Evolutionary conservation across 1,140 invertebrate genomes (phyloP), one percentile per base, ranked within the genome.

Genomic region (Heliconius melpomene): DNA sequence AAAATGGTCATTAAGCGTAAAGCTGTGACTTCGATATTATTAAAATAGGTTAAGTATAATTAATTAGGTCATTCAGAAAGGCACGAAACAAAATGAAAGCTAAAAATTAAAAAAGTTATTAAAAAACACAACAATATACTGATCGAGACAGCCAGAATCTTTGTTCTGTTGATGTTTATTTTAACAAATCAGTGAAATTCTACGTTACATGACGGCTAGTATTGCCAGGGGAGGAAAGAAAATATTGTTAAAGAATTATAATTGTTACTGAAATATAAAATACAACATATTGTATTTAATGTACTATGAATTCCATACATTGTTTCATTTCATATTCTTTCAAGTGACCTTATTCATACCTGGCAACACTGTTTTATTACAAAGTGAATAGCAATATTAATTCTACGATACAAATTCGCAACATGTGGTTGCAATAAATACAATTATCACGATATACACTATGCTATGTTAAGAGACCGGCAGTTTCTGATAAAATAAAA

Each of bases 341-440:
- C 23, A 1, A 26, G 3, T 29, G 26, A 66, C n/a, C 2, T 1
- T 23, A 9, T 60, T 20, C 18, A 52, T 52, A 20, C 23, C 60
- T 66, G 60, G 60, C 60, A 66, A 29, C 60, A 66, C 23, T 66
- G n/a, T 60, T 60, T 60, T 23, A 60, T 60, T 74, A 46, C 23
- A 79, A 32, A 74, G 72, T 74, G 71, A 81, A 78, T 71, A 80
- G 78, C 82, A 79, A 78, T 52, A 79, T 79, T 78, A 71, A 26
- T 71, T 50, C 66, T 75, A 60, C 73, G n/a, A 74, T 75, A 72
- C 40, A 72, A 46, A 79, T 52, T 73, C 38, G 79, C 76, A 84
- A 87, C 79, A 83, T 29, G 23, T 82, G 80, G 79, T 83, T 82
- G 79, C 73, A 86, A 86, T 86, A 83, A 86, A 86, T 85, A 85